A percentile compares a stretch with the other conserved stretches of the same genome.
phyloP scores from a whole-genome alignment of 2,797 vertebrate species.

The Phrynocephalus vlangalii region DNA sequence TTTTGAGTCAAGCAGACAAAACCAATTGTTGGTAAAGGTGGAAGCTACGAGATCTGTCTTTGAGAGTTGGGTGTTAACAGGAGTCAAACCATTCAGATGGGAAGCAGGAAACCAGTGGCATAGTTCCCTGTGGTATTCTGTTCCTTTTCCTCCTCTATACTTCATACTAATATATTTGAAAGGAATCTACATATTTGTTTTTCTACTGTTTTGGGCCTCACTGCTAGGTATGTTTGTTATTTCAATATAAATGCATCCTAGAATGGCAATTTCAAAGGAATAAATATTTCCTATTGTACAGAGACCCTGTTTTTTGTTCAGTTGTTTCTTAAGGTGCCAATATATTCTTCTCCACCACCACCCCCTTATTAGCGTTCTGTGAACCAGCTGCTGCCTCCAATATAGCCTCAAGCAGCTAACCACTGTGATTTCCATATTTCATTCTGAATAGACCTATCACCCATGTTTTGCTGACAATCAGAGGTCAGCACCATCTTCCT shows the following conservation, averaged over 20 bases:
- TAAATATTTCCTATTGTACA: neutral
- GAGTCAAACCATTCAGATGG: neutral
- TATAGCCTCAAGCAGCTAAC: conserved; percentile 58
- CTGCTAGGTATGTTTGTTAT: neutral
- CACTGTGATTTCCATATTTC: conserved; percentile 70
- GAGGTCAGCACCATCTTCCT: conserved; percentile 49
- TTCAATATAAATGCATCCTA: neutral
- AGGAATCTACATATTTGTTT: neutral
- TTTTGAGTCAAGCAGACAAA: neutral
- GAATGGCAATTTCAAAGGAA: neutral
- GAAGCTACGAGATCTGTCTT: neutral
- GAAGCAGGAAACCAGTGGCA: neutral
- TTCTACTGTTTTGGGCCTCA: neutral
- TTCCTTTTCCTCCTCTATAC: neutral
- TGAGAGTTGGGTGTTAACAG: neutral
- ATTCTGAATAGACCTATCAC: conserved; percentile 57
- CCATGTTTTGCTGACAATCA: conserved; percentile 41
- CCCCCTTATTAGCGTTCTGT: conserved; percentile 58
- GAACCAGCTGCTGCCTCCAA: conserved; percentile 60
- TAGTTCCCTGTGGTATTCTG: neutral
- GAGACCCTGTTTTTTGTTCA: conserved; percentile 1
- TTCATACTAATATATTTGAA: neutral
- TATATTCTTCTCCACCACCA: conserved; percentile 22
- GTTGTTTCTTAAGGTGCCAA: conserved; percentile 52
- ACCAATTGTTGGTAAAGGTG: neutral